Base-by-base conservation (phyloP, 1,140 invertebrate species). In the Brachionus calyciflorus region DNA sequence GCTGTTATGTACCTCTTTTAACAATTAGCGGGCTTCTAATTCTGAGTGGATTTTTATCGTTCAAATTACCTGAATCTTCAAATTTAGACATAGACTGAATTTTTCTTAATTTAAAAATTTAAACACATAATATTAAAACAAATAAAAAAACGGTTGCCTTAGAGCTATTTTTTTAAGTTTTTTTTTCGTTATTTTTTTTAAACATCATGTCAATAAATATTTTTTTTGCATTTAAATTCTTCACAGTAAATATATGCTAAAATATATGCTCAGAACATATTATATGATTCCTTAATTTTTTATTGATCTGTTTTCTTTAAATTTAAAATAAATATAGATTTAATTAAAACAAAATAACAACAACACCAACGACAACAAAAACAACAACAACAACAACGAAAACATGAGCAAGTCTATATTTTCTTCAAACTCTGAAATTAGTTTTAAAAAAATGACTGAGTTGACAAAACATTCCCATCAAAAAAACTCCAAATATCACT, bases 1-100 rank as follows among this genome's bases (percentile, higher is more conserved):
- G 84, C 78, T 85, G 84, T 79, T 82, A 83, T 10, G 79, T 87
- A 14, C 86, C 87, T n/a, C 85, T 87, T 81, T 78, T 87, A 51
- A 81, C 86, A 5, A 84, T 87, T 6, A 82, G 73, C 14, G 37
- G 24, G n/a, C 30, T 76, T 3, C 48, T 55, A 21, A 49, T 55
- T 12, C 17, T 76, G 9, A 44, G 51, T 17, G 51, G 28, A 46
- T 46, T 76, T 17, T 33, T 76, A 17, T 76, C 73, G 6, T 63
- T 76, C 17, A 49, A 55, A 41, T 21, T 73, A 33, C 69, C 69
- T 51, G 69, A 73, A 33, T 73, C 69, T 17, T 40, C 28, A 21
- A 73, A 55, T 49, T 40, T 73, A 37, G 51, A 73, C 46, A 73
- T 73, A 9, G 69, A 55, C 41, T 73, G 46, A n/a, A n/a, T n/a